Percentiles rank a stretch among this genome's conserved stretches.
Evolutionary conservation across 2,888 invertebrate species (phyloP).

Genomic region (Schizaphis graminum): DNA sequence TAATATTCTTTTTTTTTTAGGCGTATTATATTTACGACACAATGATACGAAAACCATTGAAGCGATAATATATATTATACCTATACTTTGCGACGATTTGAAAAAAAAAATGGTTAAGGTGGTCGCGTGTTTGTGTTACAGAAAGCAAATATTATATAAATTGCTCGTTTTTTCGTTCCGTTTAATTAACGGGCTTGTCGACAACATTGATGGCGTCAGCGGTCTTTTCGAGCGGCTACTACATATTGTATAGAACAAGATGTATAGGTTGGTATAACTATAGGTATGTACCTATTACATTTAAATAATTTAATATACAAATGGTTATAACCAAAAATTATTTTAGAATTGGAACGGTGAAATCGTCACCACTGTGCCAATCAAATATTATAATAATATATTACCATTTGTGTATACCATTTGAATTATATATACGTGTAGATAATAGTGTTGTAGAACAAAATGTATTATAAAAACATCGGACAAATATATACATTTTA

Average conservation of each 20-base stretch:
- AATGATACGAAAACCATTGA: background rate
- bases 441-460: background rate
- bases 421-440: background rate
- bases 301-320: background rate
- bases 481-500: background rate
- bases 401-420: background rate
- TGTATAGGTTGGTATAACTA: background rate
- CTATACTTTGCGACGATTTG: background rate
- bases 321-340: background rate
- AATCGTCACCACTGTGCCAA: background rate
- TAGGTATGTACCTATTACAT: background rate
- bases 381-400: background rate
- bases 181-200: conserved; percentile 1
- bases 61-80: background rate
- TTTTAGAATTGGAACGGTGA: background rate
- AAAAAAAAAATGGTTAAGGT: background rate
- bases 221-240: background rate
- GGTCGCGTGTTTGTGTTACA: background rate
- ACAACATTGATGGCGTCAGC: background rate
- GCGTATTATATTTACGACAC: background rate
- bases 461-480: background rate
- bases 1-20: background rate
- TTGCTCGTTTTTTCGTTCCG: background rate
- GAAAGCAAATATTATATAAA: background rate
- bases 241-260: background rate